Percentiles rank a stretch among this genome's conserved stretches.
Conservation (phyloP, 2,797 vertebrate genomes). For the Anguilla anguilla region DNA sequence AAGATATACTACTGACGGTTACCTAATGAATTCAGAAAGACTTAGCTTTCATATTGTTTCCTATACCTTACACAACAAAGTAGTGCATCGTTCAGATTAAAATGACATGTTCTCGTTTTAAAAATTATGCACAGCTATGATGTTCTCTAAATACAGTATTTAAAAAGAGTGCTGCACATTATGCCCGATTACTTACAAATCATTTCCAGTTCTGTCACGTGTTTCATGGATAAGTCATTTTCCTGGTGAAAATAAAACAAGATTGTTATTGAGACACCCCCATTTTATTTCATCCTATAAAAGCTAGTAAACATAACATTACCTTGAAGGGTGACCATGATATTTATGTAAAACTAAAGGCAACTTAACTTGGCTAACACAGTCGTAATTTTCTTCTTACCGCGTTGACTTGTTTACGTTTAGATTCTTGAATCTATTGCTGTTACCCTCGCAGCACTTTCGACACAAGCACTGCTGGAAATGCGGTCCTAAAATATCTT, state of each 20-base stretch:
- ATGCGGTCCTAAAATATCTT: no score
- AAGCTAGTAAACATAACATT: background rate
- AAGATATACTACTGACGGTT: background rate
- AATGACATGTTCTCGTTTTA: background rate
- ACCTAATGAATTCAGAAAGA: background rate
- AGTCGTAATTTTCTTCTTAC: no score
- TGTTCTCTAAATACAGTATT: no score
- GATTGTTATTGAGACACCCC: background rate
- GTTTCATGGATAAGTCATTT: conserved; percentile 68
- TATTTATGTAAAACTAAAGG: no score
- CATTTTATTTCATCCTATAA: background rate
- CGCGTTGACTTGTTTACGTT: no score
- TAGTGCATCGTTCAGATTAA: background rate
- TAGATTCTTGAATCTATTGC: no score
- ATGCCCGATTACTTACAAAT: conserved; percentile 79
- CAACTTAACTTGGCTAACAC: no score
- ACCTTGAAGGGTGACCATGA: no score
- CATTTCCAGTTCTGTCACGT: conserved; percentile 84
- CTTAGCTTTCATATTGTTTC: background rate
- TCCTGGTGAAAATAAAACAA: conserved; percentile 67
- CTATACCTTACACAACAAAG: background rate
- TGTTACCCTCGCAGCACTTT: no score
- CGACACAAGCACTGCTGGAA: no score
- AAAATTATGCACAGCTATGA: background rate
- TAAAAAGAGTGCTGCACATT: background rate